Conservation (phyloP, 2,113 vertebrate genomes). For the Bucco capensis region DNA sequence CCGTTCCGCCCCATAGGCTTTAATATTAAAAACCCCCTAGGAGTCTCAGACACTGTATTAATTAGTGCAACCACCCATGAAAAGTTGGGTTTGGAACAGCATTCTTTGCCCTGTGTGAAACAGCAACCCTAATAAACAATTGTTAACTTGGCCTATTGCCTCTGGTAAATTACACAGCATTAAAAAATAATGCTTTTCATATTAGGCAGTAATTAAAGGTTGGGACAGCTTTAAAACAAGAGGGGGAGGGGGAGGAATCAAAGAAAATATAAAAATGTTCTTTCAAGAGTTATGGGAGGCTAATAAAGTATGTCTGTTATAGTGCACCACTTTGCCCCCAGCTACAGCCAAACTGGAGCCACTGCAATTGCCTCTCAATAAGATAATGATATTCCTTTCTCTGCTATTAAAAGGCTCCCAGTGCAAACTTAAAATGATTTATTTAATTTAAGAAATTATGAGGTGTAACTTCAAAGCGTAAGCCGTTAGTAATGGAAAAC, state of each 20-base stretch:
- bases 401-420: conserved; percentile 87
- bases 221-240: conserved; percentile 85
- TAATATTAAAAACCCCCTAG: conserved; percentile 76
- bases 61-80: conserved; percentile 88
- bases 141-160: conserved; percentile 83
- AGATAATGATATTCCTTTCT: conserved; percentile 91
- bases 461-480: conserved; percentile 87
- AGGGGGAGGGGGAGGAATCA: conserved; percentile 78
- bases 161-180: conserved; percentile 87
- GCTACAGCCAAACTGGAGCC: conserved; percentile 87
- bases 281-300: conserved; percentile 86
- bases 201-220: conserved; percentile 90
- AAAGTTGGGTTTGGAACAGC: conserved; percentile 80
- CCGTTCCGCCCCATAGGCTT: conserved; percentile 80
- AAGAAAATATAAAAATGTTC: conserved; percentile 85
- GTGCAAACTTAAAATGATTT: conserved; percentile 90
- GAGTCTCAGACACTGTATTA: conserved; percentile 83
- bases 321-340: conserved; percentile 81
- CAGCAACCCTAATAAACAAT: conserved; percentile 83
- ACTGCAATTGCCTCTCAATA: conserved; percentile 86
- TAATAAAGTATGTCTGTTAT: conserved; percentile 87
- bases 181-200: conserved; percentile 91
- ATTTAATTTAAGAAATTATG: conserved; percentile 90
- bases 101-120: conserved; percentile 81
- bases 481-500: conserved; percentile 87